Evolutionary conservation across 1,140 invertebrate species (phyloP).

Genomic region (Philotrypesis tridentata): DNA sequence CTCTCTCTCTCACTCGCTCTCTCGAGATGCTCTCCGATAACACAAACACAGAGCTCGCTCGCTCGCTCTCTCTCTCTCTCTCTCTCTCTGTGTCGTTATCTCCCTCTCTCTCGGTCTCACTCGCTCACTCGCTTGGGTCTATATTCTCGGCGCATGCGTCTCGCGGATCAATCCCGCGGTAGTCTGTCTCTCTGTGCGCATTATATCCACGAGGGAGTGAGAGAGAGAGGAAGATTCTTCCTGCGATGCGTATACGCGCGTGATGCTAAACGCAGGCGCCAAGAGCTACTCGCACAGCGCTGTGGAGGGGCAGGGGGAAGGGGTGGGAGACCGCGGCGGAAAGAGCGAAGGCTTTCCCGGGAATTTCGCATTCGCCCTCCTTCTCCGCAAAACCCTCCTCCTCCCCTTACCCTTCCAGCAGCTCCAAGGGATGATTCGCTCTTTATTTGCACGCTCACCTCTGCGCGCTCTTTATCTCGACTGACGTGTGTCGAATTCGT

Average conservation of each 20-base stretch:
- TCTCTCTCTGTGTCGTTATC: background rate
- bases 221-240: conserved; percentile 17
- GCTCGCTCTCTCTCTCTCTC: background rate
- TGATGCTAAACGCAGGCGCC: conserved; percentile 29
- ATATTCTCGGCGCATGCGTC: conserved; percentile 47
- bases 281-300: background rate
- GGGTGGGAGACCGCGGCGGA: background rate
- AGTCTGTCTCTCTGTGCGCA: background rate
- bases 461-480: background rate
- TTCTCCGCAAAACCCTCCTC: no score
- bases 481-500: background rate
- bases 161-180: conserved; percentile 29
- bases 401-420: background rate
- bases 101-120: background rate
- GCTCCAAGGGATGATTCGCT: background rate
- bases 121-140: conserved; percentile 5
- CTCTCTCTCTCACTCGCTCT: background rate
- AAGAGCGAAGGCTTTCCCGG: conserved; percentile 7
- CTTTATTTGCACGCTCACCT: background rate
- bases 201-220: background rate
- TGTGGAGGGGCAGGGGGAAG: background rate
- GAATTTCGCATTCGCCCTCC: background rate
- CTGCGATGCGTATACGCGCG: background rate
- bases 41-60: background rate
- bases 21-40: background rate